phyloP scores from a whole-genome alignment of 2,113 vertebrate genomes.

The Tachysurus fulvidraco region DNA sequence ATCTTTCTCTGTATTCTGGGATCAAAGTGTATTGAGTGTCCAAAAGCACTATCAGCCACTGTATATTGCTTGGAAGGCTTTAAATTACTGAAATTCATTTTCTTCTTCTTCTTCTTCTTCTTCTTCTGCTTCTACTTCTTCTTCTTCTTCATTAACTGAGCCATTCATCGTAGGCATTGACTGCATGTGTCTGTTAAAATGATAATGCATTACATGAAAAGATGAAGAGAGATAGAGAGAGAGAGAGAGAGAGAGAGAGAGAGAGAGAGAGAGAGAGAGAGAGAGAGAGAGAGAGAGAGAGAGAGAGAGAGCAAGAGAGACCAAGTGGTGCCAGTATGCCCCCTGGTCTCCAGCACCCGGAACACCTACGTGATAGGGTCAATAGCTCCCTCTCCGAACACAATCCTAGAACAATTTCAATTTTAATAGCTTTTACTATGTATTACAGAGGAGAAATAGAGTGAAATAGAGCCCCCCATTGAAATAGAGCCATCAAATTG shows the following conservation, averaged over 20 bases:
- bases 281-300: background rate
- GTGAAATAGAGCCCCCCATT: conserved; percentile 60
- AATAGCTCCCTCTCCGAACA: conserved; percentile 81
- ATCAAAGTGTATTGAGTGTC: background rate
- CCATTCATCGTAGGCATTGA: background rate
- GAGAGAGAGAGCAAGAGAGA: conserved; percentile 39
- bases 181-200: conserved; percentile 5
- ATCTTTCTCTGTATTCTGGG: background rate
- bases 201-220: conserved; percentile 32
- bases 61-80: background rate
- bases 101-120: background rate
- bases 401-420: conserved; percentile 99
- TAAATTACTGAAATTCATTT: background rate
- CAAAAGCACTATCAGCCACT: background rate
- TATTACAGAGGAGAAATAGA: conserved; percentile 81
- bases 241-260: background rate
- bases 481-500: conserved; percentile 99
- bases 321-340: conserved; percentile 52
- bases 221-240: background rate
- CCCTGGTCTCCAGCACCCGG: conserved; percentile 54
- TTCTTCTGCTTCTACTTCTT: too few relatives aligned
- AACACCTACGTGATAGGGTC: conserved; percentile 86
- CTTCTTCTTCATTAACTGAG: background rate
- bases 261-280: background rate
- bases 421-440: conserved; percentile 99